phyloP scores from a whole-genome alignment of 2,113 vertebrate genomes.

The Odobenus rosmarus region DNA sequence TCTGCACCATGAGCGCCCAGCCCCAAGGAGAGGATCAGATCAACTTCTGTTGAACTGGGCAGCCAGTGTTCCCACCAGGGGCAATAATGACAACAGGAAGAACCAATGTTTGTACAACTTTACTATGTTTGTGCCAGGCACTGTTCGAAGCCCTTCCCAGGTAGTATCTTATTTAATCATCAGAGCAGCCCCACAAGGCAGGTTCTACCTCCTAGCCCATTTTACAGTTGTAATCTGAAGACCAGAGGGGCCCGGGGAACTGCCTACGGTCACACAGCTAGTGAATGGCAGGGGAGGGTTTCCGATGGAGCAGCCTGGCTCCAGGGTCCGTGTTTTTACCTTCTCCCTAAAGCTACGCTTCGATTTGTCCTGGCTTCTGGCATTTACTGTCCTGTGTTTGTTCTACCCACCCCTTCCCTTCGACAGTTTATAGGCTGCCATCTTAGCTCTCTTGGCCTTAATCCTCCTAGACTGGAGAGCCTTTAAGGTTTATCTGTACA shows the following conservation, averaged over 20 bases:
- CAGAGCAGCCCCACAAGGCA: not conserved
- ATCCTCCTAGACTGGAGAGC: not conserved
- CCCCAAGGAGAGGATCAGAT: not conserved
- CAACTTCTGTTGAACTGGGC: not conserved
- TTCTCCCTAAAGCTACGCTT: not conserved
- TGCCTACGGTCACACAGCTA: not conserved
- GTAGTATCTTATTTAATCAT: not conserved
- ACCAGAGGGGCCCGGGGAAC: not conserved
- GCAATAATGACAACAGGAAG: not conserved
- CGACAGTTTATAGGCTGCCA: not conserved
- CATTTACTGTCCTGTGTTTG: not conserved
- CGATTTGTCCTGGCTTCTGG: not conserved
- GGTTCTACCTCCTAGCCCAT: not conserved
- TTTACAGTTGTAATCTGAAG: not conserved
- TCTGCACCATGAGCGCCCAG: not conserved
- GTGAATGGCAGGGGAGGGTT: not conserved
- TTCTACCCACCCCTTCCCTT: not conserved
- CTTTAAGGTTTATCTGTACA: not conserved
- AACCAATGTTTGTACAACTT: accelerated
- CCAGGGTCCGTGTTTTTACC: not conserved
- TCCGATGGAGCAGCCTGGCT: not conserved
- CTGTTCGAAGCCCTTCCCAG: not conserved
- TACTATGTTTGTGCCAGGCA: not conserved
- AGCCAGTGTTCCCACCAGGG: not conserved
- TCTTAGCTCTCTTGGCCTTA: not conserved